Evolutionary conservation across 2,888 invertebrate genomes (phyloP), one percentile per base, ranked within the genome.

Genomic region (Mayetiola destructor): DNA sequence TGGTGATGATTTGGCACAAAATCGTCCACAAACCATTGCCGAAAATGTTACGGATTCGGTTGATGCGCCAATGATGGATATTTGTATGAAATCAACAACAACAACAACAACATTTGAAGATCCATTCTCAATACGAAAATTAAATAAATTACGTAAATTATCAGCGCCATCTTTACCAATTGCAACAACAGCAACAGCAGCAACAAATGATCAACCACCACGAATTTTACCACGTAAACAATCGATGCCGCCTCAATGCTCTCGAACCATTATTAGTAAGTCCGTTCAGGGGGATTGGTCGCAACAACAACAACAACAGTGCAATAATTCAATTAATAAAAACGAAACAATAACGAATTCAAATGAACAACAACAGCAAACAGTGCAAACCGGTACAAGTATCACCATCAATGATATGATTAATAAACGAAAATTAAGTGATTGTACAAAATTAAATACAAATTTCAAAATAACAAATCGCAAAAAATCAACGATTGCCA

Each of bases 201-300:
- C n/a, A n/a, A n/a, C n/a, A n/a, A n/a, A n/a, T n/a, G 48, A 48
- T 8, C 48, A 48, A 27, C 48, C 48, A 48, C 55, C 58, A 54
- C 42, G 40, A 55, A 55, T 52, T 32, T 42, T 36, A 36, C 42
- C 58, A 32, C 57, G 56, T 42, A 54, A 40, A 58, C 40, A 39
- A 57, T 57, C 56, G 37, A 36, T 55, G 35, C 58, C 56, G 40
- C 42, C 57, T 56, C 42, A 54, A 42, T 42, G n/a, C n/a, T n/a
- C n/a, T n/a, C n/a, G n/a, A n/a, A n/a, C n/a, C n/a, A n/a, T n/a
- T n/a, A n/a, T n/a, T n/a, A n/a, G n/a, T n/a, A n/a, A n/a, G n/a
- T n/a, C n/a, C n/a, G n/a, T n/a, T n/a, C n/a, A n/a, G n/a, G n/a
- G n/a, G n/a, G n/a, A n/a, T n/a, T n/a, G n/a, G n/a, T n/a, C n/a